Evolutionary conservation across 92 coral and sea anemone genomes (phyloP), one percentile per base, ranked within the genome.

Genomic region (Phenganax stokvisi): DNA sequence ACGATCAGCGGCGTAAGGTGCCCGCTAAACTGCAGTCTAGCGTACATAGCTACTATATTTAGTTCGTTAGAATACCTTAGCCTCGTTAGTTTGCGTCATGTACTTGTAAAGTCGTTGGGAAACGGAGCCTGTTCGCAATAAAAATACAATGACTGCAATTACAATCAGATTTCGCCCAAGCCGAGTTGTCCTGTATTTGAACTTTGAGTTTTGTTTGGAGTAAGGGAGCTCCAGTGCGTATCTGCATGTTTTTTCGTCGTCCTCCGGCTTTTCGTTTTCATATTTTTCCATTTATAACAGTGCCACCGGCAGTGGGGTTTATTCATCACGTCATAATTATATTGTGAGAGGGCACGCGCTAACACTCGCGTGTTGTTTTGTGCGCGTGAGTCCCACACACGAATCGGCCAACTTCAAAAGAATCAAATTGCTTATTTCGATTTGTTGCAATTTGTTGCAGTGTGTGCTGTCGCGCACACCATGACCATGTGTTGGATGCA

Each of bases 191-290:
- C 74, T 30, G 13, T 28, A 25, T 56, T 79, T 79, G 31, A 79
- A 79, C 11, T 79, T 79, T 3, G 51, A 17, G 37, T 79, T 79
- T 51, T 79, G 83, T 65, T 79, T 79, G 4, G 83, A 62, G 57
- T 79, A 79, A 47, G 83, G 83, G 3, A 79, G 55, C 15, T 79
- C 83, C 29, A 79, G 54, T 6, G 74, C 74, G 31, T 62, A 79
- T 30, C 74, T 20, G 12, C 9, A 47, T 52, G 6, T 79, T 53
- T 51, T 59, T 58, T 57, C 69, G 28, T 76, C 56, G 29, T 10
- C 54, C 30, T 9, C 10, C 7, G 69, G 55, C 13, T 76, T 56
- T 12, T 76, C 80, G 80, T 6, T 7, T 51, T 8, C 65, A 31
- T 8, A 56, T 76, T 44, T 31, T 20, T 8, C 81, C 69, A 61